Base-by-base conservation (phyloP, 2,888 invertebrate species). In the Globia sparganii region DNA sequence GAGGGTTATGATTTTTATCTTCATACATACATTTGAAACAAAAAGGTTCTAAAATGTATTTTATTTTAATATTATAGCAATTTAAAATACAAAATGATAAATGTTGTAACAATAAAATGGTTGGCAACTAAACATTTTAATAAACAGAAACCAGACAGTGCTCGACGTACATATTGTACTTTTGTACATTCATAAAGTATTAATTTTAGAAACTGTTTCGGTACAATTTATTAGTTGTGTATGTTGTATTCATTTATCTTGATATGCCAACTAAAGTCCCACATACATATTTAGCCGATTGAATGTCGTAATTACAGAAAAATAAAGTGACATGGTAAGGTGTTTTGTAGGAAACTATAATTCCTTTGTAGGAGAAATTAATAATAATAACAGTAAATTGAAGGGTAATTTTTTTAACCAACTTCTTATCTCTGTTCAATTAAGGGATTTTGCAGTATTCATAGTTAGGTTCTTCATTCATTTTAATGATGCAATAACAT, bases 381-480 rank as follows among this genome's bases (percentile, higher is more conserved):
- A 65, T 46, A 70, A 56, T 69, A 76, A 76, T 71, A 40, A 58
- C 37, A 62, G 40, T 58, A 49, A 67, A 58, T 71, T 77, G 28
- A 67, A 67, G 62, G 28, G 49, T 49, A 0, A 34, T 58, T 66
- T 73, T 76, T 69, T 25, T 64, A 31, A n/a, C 9, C 0, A 0
- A 46, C 15, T 43, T 78, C 34, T n/a, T 69, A 25, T 62, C 56
- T 56, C 15, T 25, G 49, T 21, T 43, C 40, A 61, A 76, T 66
- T 70, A 61, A 61, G 49, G 70, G 81, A 81, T 46, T 75, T 43
- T 70, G 77, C 81, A 56, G n/a, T 49, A 67, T 61, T 70, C 2
- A 68, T 37, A 46, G 18, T 56, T 21, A 61, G 37, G 15, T 59
- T 79, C 25, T 43, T 43, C 43, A 34, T 66, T 73, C 18, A 66